These are phyloP conservation scores for Phataginus tricuspis DNA, from an alignment of 2,797 vertebrate species.

Conservation along the genomic window DNA sequence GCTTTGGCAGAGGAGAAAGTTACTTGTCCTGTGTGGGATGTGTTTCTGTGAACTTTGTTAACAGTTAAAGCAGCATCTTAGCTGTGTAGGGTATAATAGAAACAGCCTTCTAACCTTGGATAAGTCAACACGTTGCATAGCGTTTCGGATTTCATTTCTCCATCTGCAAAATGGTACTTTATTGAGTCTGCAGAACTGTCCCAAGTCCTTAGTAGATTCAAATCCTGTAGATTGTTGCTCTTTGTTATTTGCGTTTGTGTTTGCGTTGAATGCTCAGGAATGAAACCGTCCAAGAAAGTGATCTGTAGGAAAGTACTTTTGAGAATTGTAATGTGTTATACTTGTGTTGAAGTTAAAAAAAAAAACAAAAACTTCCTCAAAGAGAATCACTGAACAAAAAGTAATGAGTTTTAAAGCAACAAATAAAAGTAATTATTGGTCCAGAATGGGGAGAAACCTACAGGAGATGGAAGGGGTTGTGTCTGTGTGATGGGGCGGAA, in stretches of 20 bases:
- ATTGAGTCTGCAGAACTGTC: neutral
- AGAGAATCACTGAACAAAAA: neutral
- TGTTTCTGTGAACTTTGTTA: neutral
- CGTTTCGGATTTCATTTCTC: constrained; percentile 7
- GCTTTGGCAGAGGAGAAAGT: neutral
- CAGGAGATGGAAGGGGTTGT: neutral
- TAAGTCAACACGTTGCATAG: neutral
- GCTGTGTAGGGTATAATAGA: neutral
- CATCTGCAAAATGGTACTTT: neutral
- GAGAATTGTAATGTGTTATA: constrained; percentile 16
- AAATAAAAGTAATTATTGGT: neutral
- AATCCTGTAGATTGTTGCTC: neutral
- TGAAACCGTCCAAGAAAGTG: neutral
- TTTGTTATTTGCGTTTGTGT: neutral
- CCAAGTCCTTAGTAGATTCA: neutral
- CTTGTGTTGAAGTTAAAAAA: neutral
- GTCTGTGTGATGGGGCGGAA: neutral
- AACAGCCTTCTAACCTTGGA: neutral
- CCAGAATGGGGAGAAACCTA: neutral
- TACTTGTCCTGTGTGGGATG: neutral
- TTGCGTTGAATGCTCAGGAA: neutral
- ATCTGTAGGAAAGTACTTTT: neutral
- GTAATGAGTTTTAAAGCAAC: neutral
- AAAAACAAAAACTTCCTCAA: neutral
- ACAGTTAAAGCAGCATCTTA: neutral